These are phyloP conservation scores for Squalus acanthias DNA, from an alignment of 2,797 vertebrate genomes.

Conservation along the genomic window DNA sequence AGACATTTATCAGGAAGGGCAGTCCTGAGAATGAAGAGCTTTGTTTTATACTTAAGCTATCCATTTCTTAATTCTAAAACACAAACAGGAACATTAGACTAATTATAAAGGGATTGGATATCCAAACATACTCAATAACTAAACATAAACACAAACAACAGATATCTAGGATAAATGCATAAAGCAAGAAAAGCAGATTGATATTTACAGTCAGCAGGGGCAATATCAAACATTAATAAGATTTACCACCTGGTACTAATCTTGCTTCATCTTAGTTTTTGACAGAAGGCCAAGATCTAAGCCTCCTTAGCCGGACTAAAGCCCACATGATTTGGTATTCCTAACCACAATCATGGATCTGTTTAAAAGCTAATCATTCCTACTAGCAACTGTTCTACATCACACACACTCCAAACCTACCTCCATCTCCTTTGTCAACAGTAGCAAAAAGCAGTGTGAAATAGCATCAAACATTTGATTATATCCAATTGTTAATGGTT, in stretches of 20 bases:
- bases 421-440: slow-evolving; percentile 57
- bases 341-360: slow-evolving; percentile 48
- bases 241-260: slow-evolving; percentile 16
- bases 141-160: neutral
- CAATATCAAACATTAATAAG: neutral
- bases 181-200: neutral
- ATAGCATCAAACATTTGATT: slow-evolving; percentile 38
- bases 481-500: neutral
- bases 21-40: neutral
- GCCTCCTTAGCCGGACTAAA: slow-evolving; percentile 40
- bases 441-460: slow-evolving; percentile 48
- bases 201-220: neutral
- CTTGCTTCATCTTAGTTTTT: neutral
- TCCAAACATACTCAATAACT: neutral
- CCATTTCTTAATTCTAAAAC: neutral
- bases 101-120: neutral
- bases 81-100: neutral
- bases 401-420: slow-evolving; percentile 55
- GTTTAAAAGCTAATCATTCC: slow-evolving; percentile 44
- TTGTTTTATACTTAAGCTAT: neutral
- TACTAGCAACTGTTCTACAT: slow-evolving; percentile 42
- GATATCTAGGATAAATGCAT: neutral
- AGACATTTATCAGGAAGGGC: neutral
- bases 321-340: slow-evolving; percentile 40
- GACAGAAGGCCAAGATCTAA: slow-evolving; percentile 8